Percentiles rank a stretch among this genome's conserved stretches.
phyloP scores from a whole-genome alignment of 1,140 invertebrate genomes.

The Ceratosolen fusciceps region DNA sequence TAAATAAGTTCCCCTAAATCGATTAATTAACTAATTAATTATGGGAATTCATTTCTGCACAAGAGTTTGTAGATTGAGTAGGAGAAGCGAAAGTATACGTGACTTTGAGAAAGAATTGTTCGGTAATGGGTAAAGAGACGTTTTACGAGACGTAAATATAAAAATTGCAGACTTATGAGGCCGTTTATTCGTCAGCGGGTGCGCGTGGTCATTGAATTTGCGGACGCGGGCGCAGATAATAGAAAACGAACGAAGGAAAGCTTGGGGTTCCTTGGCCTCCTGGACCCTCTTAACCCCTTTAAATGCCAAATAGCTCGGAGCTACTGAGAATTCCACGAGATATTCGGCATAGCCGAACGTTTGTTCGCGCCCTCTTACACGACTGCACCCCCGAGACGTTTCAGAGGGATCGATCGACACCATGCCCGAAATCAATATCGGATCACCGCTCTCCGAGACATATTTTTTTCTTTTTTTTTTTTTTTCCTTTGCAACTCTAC shows the following conservation, averaged over 20 bases:
- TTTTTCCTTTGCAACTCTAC: no score
- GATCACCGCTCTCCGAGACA: no score
- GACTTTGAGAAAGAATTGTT: no score
- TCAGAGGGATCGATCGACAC: constrained; percentile 36
- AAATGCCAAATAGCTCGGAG: constrained; percentile 43
- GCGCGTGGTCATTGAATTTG: constrained; percentile 33
- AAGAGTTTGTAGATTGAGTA: no score
- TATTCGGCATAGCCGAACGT: neutral
- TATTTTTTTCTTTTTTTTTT: no score
- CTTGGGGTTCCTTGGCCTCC: neutral
- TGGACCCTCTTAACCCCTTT: constrained; percentile 20
- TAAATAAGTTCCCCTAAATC: no score
- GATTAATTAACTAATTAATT: no score
- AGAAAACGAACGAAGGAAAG: constrained; percentile 34
- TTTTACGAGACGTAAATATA: neutral
- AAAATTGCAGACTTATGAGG: neutral
- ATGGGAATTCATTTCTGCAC: no score
- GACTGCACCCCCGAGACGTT: neutral
- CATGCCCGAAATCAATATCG: no score
- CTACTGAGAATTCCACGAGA: constrained; percentile 6
- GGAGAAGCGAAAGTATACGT: no score
- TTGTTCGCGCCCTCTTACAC: constrained; percentile 15
- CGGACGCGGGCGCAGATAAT: neutral
- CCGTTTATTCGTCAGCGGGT: no score
- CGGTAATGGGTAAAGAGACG: no score